Conservation (phyloP, 2,888 invertebrate species). For the Amphipoea oculea region DNA sequence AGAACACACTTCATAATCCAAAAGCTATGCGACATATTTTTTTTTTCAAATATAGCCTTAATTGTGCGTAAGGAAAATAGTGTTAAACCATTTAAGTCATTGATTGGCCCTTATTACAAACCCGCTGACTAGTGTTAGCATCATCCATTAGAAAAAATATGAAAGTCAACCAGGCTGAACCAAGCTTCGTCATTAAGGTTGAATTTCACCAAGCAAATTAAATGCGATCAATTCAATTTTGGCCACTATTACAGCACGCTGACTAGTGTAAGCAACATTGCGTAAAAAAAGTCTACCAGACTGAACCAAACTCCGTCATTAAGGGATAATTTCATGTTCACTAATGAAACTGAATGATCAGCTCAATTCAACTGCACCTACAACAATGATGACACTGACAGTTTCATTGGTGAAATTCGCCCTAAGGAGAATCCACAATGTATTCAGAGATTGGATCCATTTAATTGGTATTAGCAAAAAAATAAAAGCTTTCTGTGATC, state of each 20-base stretch:
- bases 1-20: background rate
- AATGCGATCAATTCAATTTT: too few species aligned
- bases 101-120: slow-evolving; percentile 37
- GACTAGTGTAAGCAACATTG: too few species aligned
- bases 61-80: background rate
- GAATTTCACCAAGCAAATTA: too few species aligned
- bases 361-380: background rate
- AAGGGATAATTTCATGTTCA: too few species aligned
- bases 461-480: slow-evolving; percentile 64
- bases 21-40: background rate
- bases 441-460: slow-evolving; percentile 53
- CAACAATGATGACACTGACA: background rate
- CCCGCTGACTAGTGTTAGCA: slow-evolving; percentile 1
- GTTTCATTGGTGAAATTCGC: background rate
- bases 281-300: too few species aligned
- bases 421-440: slow-evolving; percentile 40
- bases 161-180: slow-evolving; percentile 15
- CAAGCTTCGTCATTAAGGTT: slow-evolving; percentile 16
- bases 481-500: slow-evolving; percentile 63
- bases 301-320: background rate
- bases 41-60: background rate
- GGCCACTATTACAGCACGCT: too few species aligned
- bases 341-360: background rate
- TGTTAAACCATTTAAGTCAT: slow-evolving; percentile 1
- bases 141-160: slow-evolving; percentile 28